A percentile compares a stretch with the other conserved stretches of the same genome.
Evolutionary conservation across 2,113 vertebrate genomes (phyloP).

Genomic region (Sinocyclocheilus grahami): DNA sequence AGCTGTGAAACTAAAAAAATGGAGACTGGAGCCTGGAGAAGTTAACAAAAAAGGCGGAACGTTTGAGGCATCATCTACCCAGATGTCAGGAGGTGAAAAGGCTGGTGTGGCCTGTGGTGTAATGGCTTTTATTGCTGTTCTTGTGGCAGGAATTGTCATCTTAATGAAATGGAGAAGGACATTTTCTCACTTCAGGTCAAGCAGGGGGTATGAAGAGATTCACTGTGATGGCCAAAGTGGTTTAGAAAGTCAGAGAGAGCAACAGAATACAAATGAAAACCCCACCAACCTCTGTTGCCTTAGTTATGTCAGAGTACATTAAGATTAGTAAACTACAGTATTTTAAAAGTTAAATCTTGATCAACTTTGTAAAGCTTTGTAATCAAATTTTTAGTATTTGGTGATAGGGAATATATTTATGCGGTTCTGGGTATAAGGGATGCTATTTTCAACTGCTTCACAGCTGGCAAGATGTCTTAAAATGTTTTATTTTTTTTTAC

Average conservation of each 20-base stretch:
- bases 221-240: constrained; percentile 13
- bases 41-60: constrained; percentile 7
- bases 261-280: not conserved
- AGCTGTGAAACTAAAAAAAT: constrained; percentile 77
- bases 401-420: not conserved
- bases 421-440: not conserved
- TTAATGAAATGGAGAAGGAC: constrained; percentile 45
- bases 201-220: constrained; percentile 45
- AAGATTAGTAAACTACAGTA: not conserved
- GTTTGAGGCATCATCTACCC: constrained; percentile 34
- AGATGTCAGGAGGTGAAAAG: constrained; percentile 50
- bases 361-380: not conserved
- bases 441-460: not conserved
- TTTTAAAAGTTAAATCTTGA: not conserved
- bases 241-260: constrained; percentile 27
- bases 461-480: no score
- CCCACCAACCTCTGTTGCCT: constrained; percentile 1
- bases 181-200: not conserved
- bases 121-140: constrained; percentile 56
- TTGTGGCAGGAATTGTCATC: constrained; percentile 52
- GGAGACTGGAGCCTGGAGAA: constrained; percentile 77
- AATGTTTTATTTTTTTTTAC: no score
- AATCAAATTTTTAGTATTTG: not conserved
- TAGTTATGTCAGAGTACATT: not conserved
- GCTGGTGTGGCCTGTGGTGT: constrained; percentile 69